These are phyloP conservation scores for Eupithecia tripunctaria DNA, from an alignment of 2,888 invertebrate species.

Conservation along the genomic window DNA sequence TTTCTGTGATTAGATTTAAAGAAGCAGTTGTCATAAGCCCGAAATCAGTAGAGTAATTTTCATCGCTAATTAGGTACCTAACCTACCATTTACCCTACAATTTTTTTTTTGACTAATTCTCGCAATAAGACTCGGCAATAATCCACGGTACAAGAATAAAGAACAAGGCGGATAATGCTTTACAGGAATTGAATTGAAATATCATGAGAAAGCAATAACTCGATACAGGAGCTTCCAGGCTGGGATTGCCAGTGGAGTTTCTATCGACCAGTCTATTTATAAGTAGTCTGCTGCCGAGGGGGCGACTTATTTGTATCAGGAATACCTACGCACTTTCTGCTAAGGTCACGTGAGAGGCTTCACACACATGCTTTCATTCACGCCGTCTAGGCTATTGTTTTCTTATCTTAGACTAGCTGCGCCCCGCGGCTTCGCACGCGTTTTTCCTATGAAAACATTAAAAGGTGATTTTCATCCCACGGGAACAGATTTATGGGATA, in stretches of 20 bases:
- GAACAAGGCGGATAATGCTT: background rate
- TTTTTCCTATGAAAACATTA: too few relatives aligned
- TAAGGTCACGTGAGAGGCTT: background rate
- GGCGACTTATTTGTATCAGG: constrained; percentile 23
- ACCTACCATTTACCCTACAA: background rate
- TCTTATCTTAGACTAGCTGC: too few relatives aligned
- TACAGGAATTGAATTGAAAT: constrained; percentile 23
- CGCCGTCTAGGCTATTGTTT: too few relatives aligned
- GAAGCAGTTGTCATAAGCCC: constrained; percentile 1
- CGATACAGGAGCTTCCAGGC: constrained; percentile 33
- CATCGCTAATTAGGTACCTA: too few relatives aligned
- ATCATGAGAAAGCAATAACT: constrained; percentile 25
- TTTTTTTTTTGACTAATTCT: background rate
- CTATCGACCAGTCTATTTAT: constrained; percentile 67
- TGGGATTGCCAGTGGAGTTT: constrained; percentile 36
- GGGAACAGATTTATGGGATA: too few relatives aligned
- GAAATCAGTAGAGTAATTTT: background rate
- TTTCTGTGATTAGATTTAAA: too few relatives aligned
- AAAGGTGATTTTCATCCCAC: too few relatives aligned
- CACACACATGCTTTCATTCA: background rate
- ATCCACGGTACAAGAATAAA: background rate
- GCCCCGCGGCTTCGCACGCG: too few relatives aligned
- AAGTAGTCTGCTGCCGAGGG: constrained; percentile 35
- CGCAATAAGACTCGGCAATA: background rate
- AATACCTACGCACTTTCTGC: constrained; percentile 26